These are phyloP conservation scores for Chlorospingus semifuscus DNA, from an alignment of 2,797 vertebrate species.

Conservation along the genomic window DNA sequence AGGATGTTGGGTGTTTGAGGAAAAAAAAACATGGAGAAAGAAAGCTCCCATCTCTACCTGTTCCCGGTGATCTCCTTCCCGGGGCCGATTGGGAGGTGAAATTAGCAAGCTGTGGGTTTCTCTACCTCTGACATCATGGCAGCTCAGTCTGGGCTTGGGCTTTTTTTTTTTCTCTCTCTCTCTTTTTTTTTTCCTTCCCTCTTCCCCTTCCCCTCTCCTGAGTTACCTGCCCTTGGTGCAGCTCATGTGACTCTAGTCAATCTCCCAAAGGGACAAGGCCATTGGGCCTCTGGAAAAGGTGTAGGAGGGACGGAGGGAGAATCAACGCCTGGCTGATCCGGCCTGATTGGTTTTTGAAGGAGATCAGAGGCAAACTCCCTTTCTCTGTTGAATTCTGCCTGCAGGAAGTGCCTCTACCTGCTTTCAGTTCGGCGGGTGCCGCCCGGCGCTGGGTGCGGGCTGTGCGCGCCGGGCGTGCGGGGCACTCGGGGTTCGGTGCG, in stretches of 20 bases:
- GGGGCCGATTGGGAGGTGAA: conserved; percentile 85
- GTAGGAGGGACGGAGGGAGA: conserved; percentile 79
- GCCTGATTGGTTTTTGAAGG: conserved; percentile 76
- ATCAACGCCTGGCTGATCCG: conserved; percentile 45
- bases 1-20: not conserved
- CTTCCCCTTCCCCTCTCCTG: conserved; percentile 66
- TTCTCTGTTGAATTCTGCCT: not conserved
- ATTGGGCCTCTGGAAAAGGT: conserved; percentile 88
- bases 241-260: conserved; percentile 78
- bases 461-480: not conserved
- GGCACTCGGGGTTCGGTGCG: rapidly evolving
- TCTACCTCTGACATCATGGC: conserved; percentile 89
- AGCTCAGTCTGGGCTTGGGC: conserved; percentile 50
- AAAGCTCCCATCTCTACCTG: conserved; percentile 84
- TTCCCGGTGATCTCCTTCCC: conserved; percentile 81
- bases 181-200: not conserved
- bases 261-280: conserved; percentile 48
- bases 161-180: not conserved
- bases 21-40: not conserved
- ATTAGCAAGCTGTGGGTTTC: conserved; percentile 81
- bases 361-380: conserved; percentile 49
- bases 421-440: not conserved
- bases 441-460: not conserved
- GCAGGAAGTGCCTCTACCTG: conserved; percentile 62
- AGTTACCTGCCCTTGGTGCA: conserved; percentile 87